These are phyloP conservation scores for Polyodon spathula DNA, from an alignment of 2,113 vertebrate genomes.

Conservation along the genomic window DNA sequence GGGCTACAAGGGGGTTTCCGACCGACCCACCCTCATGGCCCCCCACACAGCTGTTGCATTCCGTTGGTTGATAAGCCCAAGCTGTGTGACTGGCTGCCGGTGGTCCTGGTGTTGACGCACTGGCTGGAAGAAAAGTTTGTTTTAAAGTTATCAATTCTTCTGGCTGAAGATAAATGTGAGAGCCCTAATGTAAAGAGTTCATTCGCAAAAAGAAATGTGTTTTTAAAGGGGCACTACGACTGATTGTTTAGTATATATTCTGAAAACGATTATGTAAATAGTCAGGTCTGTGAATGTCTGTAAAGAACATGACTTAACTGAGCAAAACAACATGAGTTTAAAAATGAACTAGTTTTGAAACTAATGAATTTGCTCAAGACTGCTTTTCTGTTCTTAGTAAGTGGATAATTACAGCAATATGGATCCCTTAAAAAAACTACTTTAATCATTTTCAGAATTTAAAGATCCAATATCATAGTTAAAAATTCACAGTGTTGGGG, in stretches of 20 bases:
- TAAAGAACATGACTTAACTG: not conserved
- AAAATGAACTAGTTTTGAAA: too few species aligned
- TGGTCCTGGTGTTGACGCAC: slow-evolving; percentile 47
- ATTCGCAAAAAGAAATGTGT: slow-evolving; percentile 6
- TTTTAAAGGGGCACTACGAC: slow-evolving; percentile 9
- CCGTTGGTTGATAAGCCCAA: slow-evolving; percentile 61
- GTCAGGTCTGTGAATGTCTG: not conserved
- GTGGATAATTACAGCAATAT: too few species aligned
- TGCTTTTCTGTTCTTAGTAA: too few species aligned
- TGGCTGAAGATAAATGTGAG: not conserved
- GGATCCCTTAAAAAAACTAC: too few species aligned
- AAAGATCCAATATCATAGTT: too few species aligned
- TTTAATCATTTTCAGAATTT: too few species aligned
- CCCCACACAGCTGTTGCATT: slow-evolving; percentile 55
- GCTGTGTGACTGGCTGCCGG: slow-evolving; percentile 49
- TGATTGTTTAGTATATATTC: not conserved
- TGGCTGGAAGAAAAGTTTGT: slow-evolving; percentile 44
- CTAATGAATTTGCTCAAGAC: too few species aligned
- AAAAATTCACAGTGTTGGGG: too few species aligned
- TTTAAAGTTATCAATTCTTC: slow-evolving; percentile 13
- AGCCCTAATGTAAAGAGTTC: not conserved
- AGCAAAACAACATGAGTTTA: too few species aligned
- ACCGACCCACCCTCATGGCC: slow-evolving; percentile 44
- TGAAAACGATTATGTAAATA: not conserved
- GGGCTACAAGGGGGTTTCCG: slow-evolving; percentile 66